Percentiles rank a stretch among this genome's conserved stretches.
These are phyloP conservation scores for Pangasius mekongensis DNA, from an alignment of 2,797 vertebrate genomes.

Conservation along the genomic window DNA sequence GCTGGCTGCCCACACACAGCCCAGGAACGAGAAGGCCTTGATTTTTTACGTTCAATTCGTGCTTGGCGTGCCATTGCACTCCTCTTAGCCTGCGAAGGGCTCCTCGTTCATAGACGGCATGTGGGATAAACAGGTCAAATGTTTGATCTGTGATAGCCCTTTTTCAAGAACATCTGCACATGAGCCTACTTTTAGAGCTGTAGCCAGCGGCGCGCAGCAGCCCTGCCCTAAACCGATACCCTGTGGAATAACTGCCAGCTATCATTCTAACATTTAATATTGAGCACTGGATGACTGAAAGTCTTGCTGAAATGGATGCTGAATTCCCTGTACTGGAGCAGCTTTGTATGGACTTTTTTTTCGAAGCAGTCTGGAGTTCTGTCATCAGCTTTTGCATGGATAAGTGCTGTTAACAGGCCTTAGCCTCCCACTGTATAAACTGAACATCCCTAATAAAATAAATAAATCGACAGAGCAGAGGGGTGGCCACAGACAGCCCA, in stretches of 20 bases:
- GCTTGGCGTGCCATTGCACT: constrained; percentile 44
- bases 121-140: constrained; percentile 6
- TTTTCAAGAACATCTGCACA: constrained; percentile 27
- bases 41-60: constrained; percentile 42
- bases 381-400: constrained; percentile 18
- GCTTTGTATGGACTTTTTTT: not conserved
- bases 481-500: not conserved
- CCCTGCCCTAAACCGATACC: constrained; percentile 36
- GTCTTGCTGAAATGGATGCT: constrained; percentile 15
- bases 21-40: constrained; percentile 52
- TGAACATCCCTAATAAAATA: constrained; percentile 37
- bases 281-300: not conserved
- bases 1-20: constrained; percentile 64
- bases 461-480: constrained; percentile 20
- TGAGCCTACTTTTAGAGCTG: constrained; percentile 12
- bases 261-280: constrained; percentile 27
- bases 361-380: constrained; percentile 9
- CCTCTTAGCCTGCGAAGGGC: constrained; percentile 30
- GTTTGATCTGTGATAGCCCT: constrained; percentile 38
- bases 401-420: constrained; percentile 24
- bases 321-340: constrained; percentile 14
- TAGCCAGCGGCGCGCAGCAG: not conserved
- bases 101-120: constrained; percentile 12
- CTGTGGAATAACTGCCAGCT: constrained; percentile 14
- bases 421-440: constrained; percentile 37